Evolutionary conservation across 2,888 invertebrate species (phyloP).

Genomic region (Microplitis manilae): DNA sequence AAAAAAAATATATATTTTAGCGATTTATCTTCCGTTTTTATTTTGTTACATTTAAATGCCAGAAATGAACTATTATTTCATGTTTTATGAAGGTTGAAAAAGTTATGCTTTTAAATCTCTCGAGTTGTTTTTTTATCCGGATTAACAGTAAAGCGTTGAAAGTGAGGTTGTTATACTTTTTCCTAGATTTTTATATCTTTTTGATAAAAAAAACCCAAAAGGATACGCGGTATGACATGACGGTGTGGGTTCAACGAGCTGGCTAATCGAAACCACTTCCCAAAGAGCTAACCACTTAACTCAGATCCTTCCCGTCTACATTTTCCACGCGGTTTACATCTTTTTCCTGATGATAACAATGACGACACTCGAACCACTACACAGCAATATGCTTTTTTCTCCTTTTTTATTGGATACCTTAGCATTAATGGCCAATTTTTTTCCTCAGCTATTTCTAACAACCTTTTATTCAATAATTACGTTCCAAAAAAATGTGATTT

Average conservation of each 20-base stretch:
- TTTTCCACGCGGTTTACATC: slow-evolving; percentile 43
- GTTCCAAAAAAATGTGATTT: no score
- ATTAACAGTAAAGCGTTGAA: not conserved
- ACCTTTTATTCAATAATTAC: no score
- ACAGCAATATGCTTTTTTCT: no score
- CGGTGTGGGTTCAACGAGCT: slow-evolving; percentile 58
- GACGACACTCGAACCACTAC: not conserved
- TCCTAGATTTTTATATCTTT: not conserved
- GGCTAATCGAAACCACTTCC: slow-evolving; percentile 62
- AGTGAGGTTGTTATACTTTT: slow-evolving; percentile 3
- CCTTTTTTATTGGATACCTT: no score
- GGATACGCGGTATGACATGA: slow-evolving; percentile 1
- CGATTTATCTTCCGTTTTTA: not conserved
- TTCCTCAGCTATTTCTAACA: no score
- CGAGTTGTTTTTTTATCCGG: not conserved
- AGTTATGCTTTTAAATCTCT: not conserved
- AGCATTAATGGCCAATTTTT: no score
- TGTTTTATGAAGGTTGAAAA: not conserved
- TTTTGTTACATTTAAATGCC: not conserved
- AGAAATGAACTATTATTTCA: not conserved
- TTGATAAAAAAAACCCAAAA: not conserved
- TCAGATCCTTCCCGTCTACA: slow-evolving; percentile 46
- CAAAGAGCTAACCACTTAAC: slow-evolving; percentile 55
- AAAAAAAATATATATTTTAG: not conserved
- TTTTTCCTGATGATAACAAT: slow-evolving; percentile 10